Percentiles rank a stretch among this genome's conserved stretches.
Evolutionary conservation across 1,140 invertebrate species (phyloP).

Genomic region (Atopsyche davidsoni): DNA sequence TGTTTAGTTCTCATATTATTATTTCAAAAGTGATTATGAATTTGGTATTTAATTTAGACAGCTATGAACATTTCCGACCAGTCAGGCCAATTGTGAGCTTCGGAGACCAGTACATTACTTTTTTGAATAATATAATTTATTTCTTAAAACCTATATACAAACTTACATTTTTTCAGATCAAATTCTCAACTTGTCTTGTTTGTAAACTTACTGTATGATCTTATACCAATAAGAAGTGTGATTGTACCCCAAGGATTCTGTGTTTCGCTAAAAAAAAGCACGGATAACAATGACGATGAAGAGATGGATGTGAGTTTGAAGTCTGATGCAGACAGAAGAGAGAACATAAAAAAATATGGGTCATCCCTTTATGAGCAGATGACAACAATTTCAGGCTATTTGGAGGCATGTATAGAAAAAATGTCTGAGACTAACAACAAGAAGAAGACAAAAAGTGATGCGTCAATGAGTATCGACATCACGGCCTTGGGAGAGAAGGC

Average conservation of each 20-base stretch:
- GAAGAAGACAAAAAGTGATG: slow-evolving; percentile 6
- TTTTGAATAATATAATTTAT: too few species aligned
- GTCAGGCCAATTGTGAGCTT: too few species aligned
- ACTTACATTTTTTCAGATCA: slow-evolving; percentile 16
- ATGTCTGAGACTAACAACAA: slow-evolving; percentile 20
- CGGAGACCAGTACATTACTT: too few species aligned
- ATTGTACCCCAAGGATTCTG: slow-evolving; percentile 16
- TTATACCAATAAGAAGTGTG: slow-evolving; percentile 11
- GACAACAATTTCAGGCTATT: slow-evolving; percentile 15
- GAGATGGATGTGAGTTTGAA: slow-evolving; percentile 9
- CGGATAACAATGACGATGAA: background rate
- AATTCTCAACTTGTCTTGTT: slow-evolving; percentile 17
- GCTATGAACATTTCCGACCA: too few species aligned
- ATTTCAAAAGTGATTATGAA: too few species aligned
- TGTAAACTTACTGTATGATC: slow-evolving; percentile 21
- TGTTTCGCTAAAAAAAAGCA: slow-evolving; percentile 11
- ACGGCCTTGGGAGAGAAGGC: slow-evolving; percentile 10
- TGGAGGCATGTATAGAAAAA: slow-evolving; percentile 21
- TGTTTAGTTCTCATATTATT: background rate
- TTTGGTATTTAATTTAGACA: too few species aligned
- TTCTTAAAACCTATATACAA: too few species aligned
- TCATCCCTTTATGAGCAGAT: slow-evolving; percentile 17
- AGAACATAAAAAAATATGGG: slow-evolving; percentile 10
- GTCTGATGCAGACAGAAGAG: background rate
- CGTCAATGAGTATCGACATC: slow-evolving; percentile 22